A percentile compares a stretch with the other conserved stretches of the same genome.
Evolutionary conservation across 2,113 vertebrate species (phyloP).

Genomic region (Melanocharis versteri): DNA sequence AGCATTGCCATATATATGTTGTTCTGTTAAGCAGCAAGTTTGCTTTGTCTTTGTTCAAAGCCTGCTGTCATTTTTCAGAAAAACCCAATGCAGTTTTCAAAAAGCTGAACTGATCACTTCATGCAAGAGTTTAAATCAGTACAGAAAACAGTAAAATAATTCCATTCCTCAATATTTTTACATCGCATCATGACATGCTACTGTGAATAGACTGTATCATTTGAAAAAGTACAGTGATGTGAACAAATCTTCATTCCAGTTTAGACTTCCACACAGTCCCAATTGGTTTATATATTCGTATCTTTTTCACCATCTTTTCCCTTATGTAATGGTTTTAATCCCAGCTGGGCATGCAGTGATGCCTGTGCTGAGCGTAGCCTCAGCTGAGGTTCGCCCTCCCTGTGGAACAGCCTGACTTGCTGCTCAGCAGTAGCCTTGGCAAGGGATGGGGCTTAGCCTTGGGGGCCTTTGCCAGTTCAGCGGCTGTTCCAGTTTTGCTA

Average conservation of each 20-base stretch:
- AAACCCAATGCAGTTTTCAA: neutral
- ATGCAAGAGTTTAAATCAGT: neutral
- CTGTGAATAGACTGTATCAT: neutral
- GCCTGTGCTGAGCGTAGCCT: accelerated
- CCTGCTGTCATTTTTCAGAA: neutral
- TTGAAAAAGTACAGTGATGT: neutral
- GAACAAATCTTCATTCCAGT: neutral
- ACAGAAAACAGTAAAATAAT: neutral
- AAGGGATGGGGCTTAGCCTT: neutral
- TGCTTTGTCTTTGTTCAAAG: neutral
- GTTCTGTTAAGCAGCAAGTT: neutral
- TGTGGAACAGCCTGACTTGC: neutral
- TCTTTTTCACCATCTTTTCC: neutral
- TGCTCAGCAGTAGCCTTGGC: neutral
- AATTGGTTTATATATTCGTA: neutral
- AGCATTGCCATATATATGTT: neutral
- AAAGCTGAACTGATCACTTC: neutral
- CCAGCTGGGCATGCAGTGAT: neutral
- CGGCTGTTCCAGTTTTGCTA: neutral
- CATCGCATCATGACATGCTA: neutral
- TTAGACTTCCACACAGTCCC: neutral
- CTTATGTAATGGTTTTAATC: neutral
- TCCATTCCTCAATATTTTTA: neutral
- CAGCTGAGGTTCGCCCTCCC: neutral
- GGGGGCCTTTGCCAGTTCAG: neutral